Conservation (phyloP, 2,113 vertebrate genomes). For the Cinclus mexicanus region DNA sequence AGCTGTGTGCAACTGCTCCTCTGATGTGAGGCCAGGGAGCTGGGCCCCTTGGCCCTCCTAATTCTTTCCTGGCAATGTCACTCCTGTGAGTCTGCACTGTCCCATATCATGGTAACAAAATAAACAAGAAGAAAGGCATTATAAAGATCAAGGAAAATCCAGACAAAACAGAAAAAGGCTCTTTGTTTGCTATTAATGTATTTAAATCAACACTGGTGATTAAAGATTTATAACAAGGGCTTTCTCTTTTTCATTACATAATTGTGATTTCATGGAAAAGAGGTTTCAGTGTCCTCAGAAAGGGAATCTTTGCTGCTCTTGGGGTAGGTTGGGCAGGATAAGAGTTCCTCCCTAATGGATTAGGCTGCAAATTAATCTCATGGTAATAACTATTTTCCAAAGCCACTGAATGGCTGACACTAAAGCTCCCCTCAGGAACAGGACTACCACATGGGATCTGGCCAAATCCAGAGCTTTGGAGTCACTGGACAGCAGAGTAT, state of each 20-base stretch:
- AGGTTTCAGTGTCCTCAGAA: not conserved
- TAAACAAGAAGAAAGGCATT: slow-evolving; percentile 50
- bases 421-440: not conserved
- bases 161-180: slow-evolving; percentile 45
- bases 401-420: not conserved
- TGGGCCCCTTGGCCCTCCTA: not conserved
- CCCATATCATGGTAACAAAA: slow-evolving; percentile 27
- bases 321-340: not conserved
- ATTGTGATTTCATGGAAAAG: slow-evolving; percentile 36
- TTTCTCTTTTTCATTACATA: slow-evolving; percentile 10
- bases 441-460: not conserved
- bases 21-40: slow-evolving; percentile 36
- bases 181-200: slow-evolving; percentile 23
- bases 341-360: not conserved
- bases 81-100: not conserved
- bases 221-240: slow-evolving; percentile 31
- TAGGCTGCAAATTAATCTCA: slow-evolving; percentile 27
- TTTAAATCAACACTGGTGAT: slow-evolving; percentile 41
- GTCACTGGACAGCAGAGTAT: not conserved
- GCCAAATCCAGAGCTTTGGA: not conserved
- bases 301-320: not conserved
- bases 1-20: not conserved
- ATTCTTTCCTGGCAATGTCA: slow-evolving; percentile 14
- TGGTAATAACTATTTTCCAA: not conserved
- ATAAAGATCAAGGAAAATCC: slow-evolving; percentile 54